Base-by-base conservation (phyloP, 2,888 invertebrate species). In the Diarsia rubi region DNA sequence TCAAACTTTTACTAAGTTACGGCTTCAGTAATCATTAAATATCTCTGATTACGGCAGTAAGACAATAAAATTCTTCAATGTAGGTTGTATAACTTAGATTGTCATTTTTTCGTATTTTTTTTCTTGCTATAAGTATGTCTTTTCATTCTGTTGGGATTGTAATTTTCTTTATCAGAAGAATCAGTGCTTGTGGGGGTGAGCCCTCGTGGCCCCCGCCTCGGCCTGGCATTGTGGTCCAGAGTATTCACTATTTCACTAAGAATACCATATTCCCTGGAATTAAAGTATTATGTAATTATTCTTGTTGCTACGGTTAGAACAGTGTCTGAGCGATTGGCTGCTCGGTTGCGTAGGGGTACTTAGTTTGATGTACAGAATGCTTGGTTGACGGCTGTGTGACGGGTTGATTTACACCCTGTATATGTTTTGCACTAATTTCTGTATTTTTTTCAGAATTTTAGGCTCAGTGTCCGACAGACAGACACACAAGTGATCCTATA, bases 81-180 rank as follows among this genome's bases (percentile, higher is more conserved):
- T 47, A 37, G 9, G 16, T 44, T 19, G 14, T 42, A 42, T 19
- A 14, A 14, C 14, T 8, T 62, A 47, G 1, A 47, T 27, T 45
- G n/a, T 87, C 37, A 89, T 82, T 90, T 89, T 82, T 92, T 92
- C 21, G 81, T 79, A 77, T 72, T 69, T 81, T 88, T 88, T 85
- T 92, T 91, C 83, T 91, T 90, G 71, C 76, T 77, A 78, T 70
- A 75, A 64, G 67, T 68, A 59, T 74, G 21, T 75, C 80, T 92
- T 82, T 92, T 95, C 57, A 78, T 82, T 88, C 90, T 92, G 73
- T 96, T 95, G 19, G 96, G 96, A 86, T 96, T 94, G 79, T 89
- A 92, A 84, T 96, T 96, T 88, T 96, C 96, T 87, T 96, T 96
- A 59, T 96, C 95, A 3, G 96, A 96, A 19, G 96, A 96, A 85